A percentile compares a stretch with the other conserved stretches of the same genome.
These are phyloP conservation scores for Eristalinus sepulchralis DNA, from an alignment of 2,888 invertebrate genomes.

Conservation along the genomic window DNA sequence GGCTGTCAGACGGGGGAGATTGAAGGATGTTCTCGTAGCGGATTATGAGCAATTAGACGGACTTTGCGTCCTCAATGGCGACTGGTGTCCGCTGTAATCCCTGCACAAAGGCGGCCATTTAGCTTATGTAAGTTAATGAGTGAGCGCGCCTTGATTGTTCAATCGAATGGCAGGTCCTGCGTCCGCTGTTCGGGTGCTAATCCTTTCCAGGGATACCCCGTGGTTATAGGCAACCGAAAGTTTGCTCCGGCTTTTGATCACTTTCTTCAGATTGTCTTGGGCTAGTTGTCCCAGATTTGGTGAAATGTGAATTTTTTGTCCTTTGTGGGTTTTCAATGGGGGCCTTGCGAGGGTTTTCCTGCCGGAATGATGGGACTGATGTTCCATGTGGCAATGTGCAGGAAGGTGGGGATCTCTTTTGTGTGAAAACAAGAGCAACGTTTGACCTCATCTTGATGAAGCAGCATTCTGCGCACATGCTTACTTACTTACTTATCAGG, in stretches of 20 bases:
- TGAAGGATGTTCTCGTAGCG: neutral
- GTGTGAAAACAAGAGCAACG: too few relatives aligned
- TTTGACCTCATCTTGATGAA: too few relatives aligned
- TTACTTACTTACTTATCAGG: too few relatives aligned
- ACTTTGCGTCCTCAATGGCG: neutral
- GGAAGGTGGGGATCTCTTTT: too few relatives aligned
- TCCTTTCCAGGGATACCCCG: neutral
- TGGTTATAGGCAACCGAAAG: neutral
- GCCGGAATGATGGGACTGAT: too few relatives aligned
- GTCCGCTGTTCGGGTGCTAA: neutral
- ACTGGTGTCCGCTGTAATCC: neutral
- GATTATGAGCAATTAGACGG: slow-evolving; percentile 3
- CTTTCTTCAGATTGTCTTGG: neutral
- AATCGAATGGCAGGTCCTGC: neutral
- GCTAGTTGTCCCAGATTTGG: too few relatives aligned
- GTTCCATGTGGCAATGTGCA: too few relatives aligned
- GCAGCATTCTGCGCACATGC: too few relatives aligned
- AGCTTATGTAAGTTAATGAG: neutral
- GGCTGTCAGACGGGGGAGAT: neutral
- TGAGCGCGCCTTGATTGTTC: neutral
- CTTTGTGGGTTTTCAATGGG: too few relatives aligned
- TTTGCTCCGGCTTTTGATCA: neutral
- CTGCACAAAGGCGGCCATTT: neutral
- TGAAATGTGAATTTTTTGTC: too few relatives aligned
- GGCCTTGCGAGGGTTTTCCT: too few relatives aligned